These are phyloP conservation scores for Autographa gamma DNA, from an alignment of 2,888 invertebrate species.

Conservation along the genomic window DNA sequence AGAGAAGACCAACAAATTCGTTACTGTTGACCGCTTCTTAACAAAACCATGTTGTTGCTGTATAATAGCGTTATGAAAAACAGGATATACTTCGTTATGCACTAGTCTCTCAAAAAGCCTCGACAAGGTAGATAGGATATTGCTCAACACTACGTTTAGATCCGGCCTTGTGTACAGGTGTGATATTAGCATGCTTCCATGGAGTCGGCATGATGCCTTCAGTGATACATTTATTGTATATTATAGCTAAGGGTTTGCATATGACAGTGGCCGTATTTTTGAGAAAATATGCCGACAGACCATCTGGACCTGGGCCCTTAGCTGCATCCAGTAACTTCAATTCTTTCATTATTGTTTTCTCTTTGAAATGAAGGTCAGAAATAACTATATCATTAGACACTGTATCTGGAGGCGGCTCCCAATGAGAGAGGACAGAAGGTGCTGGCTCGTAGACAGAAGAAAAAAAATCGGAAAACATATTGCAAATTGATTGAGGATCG, in stretches of 20 bases:
- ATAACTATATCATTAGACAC: neutral
- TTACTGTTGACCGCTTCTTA: slow-evolving; percentile 8
- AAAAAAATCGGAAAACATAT: slow-evolving; percentile 10
- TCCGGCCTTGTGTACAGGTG: slow-evolving; percentile 14
- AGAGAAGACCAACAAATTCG: slow-evolving; percentile 3
- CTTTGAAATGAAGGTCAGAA: no score
- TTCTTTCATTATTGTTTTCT: no score
- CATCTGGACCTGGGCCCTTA: no score
- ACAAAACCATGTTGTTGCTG: slow-evolving; percentile 13
- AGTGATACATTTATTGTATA: slow-evolving; percentile 10
- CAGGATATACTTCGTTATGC: no score
- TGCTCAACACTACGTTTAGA: slow-evolving; percentile 10
- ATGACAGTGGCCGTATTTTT: slow-evolving; percentile 1
- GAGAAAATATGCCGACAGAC: neutral
- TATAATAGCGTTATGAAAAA: no score
- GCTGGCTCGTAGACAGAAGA: neutral
- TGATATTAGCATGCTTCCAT: slow-evolving; percentile 8
- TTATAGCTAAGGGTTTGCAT: neutral
- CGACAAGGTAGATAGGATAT: no score
- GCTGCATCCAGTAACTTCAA: no score
- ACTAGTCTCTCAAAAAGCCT: no score
- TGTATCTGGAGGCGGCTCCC: neutral
- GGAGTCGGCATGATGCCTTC: neutral
- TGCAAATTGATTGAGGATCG: slow-evolving; percentile 8
- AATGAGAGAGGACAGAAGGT: no score